Conservation (phyloP, 2,888 invertebrate genomes). For the Lepidochrysops patricia region DNA sequence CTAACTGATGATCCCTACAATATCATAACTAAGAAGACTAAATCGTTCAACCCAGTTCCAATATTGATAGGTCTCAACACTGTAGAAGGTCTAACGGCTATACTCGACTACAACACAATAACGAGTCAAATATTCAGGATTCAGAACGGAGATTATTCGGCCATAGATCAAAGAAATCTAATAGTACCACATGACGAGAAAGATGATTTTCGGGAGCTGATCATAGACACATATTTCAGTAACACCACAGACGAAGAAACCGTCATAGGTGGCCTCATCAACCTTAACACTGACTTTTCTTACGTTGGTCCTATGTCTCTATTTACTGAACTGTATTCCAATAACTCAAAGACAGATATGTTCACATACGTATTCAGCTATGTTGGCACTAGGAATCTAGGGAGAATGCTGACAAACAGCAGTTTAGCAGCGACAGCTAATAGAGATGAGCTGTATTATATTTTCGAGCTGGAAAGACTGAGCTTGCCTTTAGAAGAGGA, state of each 20-base stretch:
- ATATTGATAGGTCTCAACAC: conserved; percentile 70
- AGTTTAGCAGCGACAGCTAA: conserved; percentile 52
- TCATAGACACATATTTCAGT: conserved; percentile 54
- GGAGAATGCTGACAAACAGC: conserved; percentile 52
- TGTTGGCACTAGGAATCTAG: conserved; percentile 56
- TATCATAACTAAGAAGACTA: conserved; percentile 39
- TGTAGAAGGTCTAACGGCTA: conserved; percentile 67
- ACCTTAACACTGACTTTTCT: conserved; percentile 56
- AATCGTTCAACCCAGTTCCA: conserved; percentile 54
- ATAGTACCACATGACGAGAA: conserved; percentile 37
- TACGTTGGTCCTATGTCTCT: conserved; percentile 57
- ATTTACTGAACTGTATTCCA: conserved; percentile 49
- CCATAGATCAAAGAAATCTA: conserved; percentile 45
- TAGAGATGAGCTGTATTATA: conserved; percentile 54
- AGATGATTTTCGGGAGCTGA: conserved; percentile 39
- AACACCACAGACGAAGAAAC: conserved; percentile 49
- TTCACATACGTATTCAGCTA: conserved; percentile 56
- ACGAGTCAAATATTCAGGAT: conserved; percentile 56
- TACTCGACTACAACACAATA: conserved; percentile 52
- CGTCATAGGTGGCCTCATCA: conserved; percentile 55
- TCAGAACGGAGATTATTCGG: conserved; percentile 49
- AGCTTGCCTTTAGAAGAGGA: conserved; percentile 56
- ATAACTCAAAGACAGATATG: conserved; percentile 39
- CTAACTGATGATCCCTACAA: conserved; percentile 60
- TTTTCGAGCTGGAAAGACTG: conserved; percentile 55